Evolutionary conservation across 2,888 invertebrate genomes (phyloP), one percentile per base, ranked within the genome.

Genomic region (Spilarctia lutea): DNA sequence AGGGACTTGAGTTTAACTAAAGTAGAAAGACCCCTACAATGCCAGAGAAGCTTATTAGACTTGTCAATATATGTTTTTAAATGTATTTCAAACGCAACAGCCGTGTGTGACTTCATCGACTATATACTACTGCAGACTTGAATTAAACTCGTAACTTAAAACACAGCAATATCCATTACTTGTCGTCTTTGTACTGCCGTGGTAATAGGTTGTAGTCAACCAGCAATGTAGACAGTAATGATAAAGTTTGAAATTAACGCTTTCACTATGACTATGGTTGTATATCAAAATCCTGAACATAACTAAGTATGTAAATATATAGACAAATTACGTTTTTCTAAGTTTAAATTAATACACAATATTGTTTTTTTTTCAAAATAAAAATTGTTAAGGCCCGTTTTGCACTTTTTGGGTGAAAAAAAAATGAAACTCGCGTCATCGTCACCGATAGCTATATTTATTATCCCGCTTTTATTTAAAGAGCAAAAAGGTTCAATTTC

Each of bases 221-320:
- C 79, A 73, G 88, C 82, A 84, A 85, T 86, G 87, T 84, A 87
- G 75, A 75, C 52, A 68, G 75, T 81, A 87, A 85, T 83, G 81
- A 81, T 76, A 78, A 79, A 68, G 74, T 65, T 74, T 80, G 74
- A 79, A 87, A 89, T 90, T 88, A 85, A 85, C 85, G 88, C 85
- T 84, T 81, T 82, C 87, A 87, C 84, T 83, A 80, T 79, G 77
- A 76, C 81, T 74, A 66, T 67, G 81, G 70, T 3, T n/a, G 30
- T 0, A 20, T 35, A 35, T 67, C 71, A 63, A 65, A 71, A 70
- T 42, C 33, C 74, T 24, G 35, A 48, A 68, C 27, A 2, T 39
- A 42, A 24, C 11, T 3, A 30, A 11, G 4, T 24, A 13, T 3
- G 48, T 20, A 20, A 20, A 7, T 7, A 39, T 18, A 30, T n/a